These are phyloP conservation scores for Aythya baeri DNA, from an alignment of 2,113 vertebrate genomes.

Conservation along the genomic window DNA sequence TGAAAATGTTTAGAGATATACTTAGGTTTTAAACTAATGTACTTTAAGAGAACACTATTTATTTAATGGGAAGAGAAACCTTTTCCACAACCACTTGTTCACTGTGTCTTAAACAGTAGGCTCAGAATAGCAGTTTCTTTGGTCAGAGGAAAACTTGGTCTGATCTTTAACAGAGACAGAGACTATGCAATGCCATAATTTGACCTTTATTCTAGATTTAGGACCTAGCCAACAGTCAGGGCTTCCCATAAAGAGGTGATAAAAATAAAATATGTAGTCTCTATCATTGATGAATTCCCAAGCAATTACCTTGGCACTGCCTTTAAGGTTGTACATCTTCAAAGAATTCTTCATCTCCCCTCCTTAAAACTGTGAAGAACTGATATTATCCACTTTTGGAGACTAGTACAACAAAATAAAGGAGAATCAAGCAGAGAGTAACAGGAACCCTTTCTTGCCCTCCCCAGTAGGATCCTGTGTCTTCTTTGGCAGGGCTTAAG, in stretches of 20 bases:
- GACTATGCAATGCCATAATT: background rate
- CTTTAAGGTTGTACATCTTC: background rate
- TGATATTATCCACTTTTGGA: background rate
- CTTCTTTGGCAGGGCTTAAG: background rate
- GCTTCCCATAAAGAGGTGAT: background rate
- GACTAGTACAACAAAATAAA: background rate
- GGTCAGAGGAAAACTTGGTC: background rate
- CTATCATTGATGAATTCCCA: background rate
- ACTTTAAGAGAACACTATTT: background rate
- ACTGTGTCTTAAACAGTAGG: background rate
- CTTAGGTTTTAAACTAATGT: background rate
- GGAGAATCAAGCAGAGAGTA: background rate
- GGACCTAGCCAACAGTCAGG: background rate
- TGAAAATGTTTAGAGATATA: background rate
- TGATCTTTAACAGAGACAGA: background rate
- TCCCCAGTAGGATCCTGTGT: background rate
- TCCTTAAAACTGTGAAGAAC: background rate
- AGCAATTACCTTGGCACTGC: background rate
- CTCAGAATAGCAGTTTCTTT: background rate
- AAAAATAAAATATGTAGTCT: background rate
- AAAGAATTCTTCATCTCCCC: background rate
- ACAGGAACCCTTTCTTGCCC: background rate
- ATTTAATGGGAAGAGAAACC: background rate
- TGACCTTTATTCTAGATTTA: background rate
- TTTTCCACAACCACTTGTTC: background rate